phyloP scores from a whole-genome alignment of 2,113 vertebrate genomes.

The Dicrurus megarhynchus region DNA sequence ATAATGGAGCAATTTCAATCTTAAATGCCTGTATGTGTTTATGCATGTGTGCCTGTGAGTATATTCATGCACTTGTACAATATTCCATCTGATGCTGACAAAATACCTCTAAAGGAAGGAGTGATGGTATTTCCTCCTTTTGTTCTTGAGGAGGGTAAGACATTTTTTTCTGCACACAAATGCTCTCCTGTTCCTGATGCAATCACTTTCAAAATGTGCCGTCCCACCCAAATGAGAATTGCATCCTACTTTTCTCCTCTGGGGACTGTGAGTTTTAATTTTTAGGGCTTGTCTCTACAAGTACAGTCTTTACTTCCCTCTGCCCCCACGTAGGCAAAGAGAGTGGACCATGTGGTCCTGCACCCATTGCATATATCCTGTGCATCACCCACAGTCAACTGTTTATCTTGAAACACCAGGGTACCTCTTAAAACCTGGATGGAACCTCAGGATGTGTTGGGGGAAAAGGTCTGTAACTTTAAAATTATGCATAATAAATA shows the following conservation, averaged over 20 bases:
- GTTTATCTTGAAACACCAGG: not conserved
- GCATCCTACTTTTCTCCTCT: conserved; percentile 8
- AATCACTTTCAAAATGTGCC: conserved; percentile 16
- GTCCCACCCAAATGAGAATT: conserved; percentile 28
- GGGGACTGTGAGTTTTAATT: not conserved
- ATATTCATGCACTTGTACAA: not conserved
- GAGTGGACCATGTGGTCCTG: not conserved
- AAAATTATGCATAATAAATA: not conserved
- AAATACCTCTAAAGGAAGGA: conserved; percentile 19
- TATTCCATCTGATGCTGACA: conserved; percentile 15
- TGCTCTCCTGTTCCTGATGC: not conserved
- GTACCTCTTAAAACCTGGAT: not conserved
- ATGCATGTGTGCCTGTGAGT: not conserved
- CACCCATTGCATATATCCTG: not conserved
- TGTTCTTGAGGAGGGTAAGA: conserved; percentile 26
- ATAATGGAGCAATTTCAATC: not conserved
- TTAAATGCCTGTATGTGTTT: not conserved
- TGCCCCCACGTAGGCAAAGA: not conserved
- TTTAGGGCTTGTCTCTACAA: not conserved
- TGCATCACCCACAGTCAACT: not conserved
- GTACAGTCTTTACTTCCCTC: not conserved
- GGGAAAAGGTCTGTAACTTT: not conserved
- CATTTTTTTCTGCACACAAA: not conserved
- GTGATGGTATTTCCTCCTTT: conserved; percentile 57
- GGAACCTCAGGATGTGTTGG: not conserved